These are phyloP conservation scores for Endomychus coccineus DNA, from an alignment of 2,888 invertebrate genomes.

Conservation along the genomic window DNA sequence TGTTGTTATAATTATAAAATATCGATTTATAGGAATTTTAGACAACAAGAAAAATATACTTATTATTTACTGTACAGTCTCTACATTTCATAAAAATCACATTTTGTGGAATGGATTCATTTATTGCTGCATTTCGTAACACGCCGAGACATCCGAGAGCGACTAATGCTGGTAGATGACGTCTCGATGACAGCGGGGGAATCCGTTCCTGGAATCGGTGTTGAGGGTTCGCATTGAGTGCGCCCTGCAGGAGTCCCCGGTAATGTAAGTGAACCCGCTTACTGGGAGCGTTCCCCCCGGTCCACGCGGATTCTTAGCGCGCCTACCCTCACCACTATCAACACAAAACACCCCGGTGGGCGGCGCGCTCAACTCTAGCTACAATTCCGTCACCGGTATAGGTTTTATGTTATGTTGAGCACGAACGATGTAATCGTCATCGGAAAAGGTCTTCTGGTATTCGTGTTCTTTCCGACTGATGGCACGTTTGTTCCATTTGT, in stretches of 20 bases:
- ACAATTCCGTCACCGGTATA: conserved; percentile 87
- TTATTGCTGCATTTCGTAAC: conserved; percentile 11
- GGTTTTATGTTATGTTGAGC: conserved; percentile 57
- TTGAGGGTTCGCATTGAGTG: conserved; percentile 42
- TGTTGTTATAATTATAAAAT: too few species aligned
- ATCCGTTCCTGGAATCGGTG: conserved; percentile 37
- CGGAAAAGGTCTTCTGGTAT: conserved; percentile 84
- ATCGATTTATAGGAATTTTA: too few species aligned
- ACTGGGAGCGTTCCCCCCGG: conserved; percentile 59
- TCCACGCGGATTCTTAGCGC: conserved; percentile 44
- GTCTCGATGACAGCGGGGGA: conserved; percentile 38
- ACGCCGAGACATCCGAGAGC: neutral
- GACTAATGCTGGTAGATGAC: conserved; percentile 14
- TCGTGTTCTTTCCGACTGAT: conserved; percentile 75
- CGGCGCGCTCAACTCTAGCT: conserved; percentile 93
- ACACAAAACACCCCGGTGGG: conserved; percentile 68
- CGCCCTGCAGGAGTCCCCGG: conserved; percentile 56
- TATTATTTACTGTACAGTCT: conserved; percentile 40
- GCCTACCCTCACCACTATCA: conserved; percentile 44
- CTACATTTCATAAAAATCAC: conserved; percentile 38
- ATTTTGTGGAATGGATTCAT: conserved; percentile 45
- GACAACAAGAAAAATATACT: conserved; percentile 31
- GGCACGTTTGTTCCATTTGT: conserved; percentile 69
- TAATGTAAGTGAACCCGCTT: conserved; percentile 70
- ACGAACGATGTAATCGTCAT: conserved; percentile 75